phyloP scores from a whole-genome alignment of 2,888 invertebrate species.

The Megastigmus dorsalis region DNA sequence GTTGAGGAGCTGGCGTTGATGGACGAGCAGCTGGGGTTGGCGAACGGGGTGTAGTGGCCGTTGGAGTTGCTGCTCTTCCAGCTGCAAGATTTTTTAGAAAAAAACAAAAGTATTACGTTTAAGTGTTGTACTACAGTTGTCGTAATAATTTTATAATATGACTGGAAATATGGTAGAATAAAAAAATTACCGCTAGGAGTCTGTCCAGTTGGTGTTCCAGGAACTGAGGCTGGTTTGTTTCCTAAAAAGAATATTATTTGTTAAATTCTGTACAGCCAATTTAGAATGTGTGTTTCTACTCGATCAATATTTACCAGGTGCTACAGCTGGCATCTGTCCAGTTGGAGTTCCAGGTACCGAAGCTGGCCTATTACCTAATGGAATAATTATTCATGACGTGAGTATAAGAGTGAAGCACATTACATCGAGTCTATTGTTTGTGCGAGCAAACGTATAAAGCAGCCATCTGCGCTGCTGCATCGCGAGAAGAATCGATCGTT shows the following conservation, averaged over 20 bases:
- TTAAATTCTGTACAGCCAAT: no score
- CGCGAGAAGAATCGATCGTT: no score
- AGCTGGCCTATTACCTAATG: slow-evolving; percentile 45
- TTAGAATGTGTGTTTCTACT: no score
- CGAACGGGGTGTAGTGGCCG: not conserved
- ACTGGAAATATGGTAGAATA: no score
- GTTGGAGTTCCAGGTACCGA: slow-evolving; percentile 34
- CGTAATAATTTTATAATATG: no score
- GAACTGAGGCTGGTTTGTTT: slow-evolving; percentile 22
- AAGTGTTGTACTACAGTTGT: no score
- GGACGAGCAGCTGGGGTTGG: slow-evolving; percentile 11
- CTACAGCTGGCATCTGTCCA: slow-evolving; percentile 15
- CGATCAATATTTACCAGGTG: slow-evolving; percentile 33
- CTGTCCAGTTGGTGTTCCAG: slow-evolving; percentile 2
- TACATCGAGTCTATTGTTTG: not conserved
- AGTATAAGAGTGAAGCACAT: not conserved
- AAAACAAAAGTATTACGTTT: no score
- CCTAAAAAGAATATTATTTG: slow-evolving; percentile 4
- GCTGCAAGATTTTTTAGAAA: not conserved
- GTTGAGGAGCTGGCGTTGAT: slow-evolving; percentile 32
- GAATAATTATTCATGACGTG: slow-evolving; percentile 2
- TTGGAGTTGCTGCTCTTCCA: not conserved
- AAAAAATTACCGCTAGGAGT: not conserved
- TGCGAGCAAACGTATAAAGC: not conserved
- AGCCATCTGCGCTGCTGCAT: no score